Base-by-base conservation (phyloP, 2,888 invertebrate species). In the Cheilosia soror region DNA sequence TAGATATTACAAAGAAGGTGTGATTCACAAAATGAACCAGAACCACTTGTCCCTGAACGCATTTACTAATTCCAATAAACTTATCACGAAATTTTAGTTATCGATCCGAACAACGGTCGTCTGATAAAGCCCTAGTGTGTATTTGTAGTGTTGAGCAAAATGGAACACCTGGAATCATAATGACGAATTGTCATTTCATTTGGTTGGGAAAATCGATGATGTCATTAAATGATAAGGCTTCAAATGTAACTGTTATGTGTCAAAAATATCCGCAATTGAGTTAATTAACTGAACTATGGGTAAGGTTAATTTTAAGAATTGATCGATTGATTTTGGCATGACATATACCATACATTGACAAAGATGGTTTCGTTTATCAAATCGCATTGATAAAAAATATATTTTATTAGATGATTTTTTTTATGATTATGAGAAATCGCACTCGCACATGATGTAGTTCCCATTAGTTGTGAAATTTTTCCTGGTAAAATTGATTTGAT, bases 321-420 rank as follows among this genome's bases (percentile, higher is more conserved):
- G 15, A 72, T 63, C 63, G 73, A 73, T 63, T 73, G 53, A 37
- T 63, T 62, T 72, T 62, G 53, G 13, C 40, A 53, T 42, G 42
- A 5, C 49, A 27, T 20, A 51, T 31, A 40, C 33, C 15, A 11
- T 37, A 42, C 1, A 6, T 11, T 60, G 60, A 7, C 49, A 71
- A 71, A 60, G 71, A 57, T 49, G n/a, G 11, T 27, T 5, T 1
- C 15, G 5, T 2, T 44, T 5, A 1, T 44, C 13, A 44, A 68
- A 31, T 31, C 29, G 42, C n/a, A 42, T 4, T 42, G 40, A 2
- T 2, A 20, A 7, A 33, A 9, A 2, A 33, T 2, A 33, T 33
- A 33, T 33, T 7, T 33, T 33, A 33, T 37, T 9, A 37, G 57
- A 37, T 33, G 37, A 37, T 37, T 58, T 44, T 33, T 13, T 13